These are phyloP conservation scores for Eublepharis macularius DNA, from an alignment of 2,113 vertebrate species.

Conservation along the genomic window DNA sequence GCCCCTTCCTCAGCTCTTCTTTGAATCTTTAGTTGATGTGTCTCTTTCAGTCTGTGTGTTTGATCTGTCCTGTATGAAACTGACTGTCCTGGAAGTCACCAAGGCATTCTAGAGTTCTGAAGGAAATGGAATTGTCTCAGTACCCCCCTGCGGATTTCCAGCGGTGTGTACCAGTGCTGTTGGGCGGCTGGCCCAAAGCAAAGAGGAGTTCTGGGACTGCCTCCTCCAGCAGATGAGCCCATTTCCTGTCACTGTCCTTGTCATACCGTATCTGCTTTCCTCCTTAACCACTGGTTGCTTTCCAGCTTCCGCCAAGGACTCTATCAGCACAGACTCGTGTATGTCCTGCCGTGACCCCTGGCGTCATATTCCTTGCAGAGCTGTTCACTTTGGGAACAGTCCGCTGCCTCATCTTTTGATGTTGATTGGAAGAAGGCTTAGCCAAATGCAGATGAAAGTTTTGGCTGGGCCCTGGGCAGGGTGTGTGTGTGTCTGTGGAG, in stretches of 20 bases:
- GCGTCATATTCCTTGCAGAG: background rate
- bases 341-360: background rate
- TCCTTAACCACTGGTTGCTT: background rate
- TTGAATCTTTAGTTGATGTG: background rate
- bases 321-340: background rate
- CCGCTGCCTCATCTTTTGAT: background rate
- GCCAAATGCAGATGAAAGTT: no score
- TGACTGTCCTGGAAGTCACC: background rate
- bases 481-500: background rate
- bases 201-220: background rate
- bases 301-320: background rate
- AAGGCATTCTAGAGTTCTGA: background rate
- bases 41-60: no score
- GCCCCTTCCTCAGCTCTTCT: conserved; percentile 13
- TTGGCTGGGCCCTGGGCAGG: background rate
- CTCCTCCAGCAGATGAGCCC: background rate
- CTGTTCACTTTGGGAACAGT: background rate
- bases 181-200: background rate
- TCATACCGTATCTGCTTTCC: background rate
- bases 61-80: background rate
- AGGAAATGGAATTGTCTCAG: no score
- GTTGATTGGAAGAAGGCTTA: background rate
- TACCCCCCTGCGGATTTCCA: background rate
- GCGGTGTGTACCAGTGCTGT: background rate
- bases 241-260: background rate